Evolutionary conservation across 2,888 invertebrate species (phyloP).

Genomic region (Unio delphinus): DNA sequence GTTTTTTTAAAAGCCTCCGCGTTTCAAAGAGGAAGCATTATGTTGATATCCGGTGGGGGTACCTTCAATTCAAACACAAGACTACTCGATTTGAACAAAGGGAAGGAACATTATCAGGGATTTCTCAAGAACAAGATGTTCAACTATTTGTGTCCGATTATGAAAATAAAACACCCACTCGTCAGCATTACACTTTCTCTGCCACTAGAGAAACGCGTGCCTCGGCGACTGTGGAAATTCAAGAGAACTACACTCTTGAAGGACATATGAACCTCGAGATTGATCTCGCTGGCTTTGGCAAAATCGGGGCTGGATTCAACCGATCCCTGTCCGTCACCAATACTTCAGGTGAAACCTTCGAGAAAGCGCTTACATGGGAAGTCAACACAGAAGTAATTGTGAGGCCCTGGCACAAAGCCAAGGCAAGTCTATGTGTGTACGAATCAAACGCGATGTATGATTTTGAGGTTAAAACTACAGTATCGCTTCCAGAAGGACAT

Average conservation of each 20-base stretch:
- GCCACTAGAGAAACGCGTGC: conserved; percentile 33
- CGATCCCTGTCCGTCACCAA: conserved; percentile 36
- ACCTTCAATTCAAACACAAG: conserved; percentile 38
- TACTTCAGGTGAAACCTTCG: conserved; percentile 31
- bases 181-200: conserved; percentile 36
- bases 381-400: conserved; percentile 42
- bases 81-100: conserved; percentile 21
- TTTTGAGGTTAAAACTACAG: conserved; percentile 37
- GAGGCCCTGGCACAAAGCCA: conserved; percentile 25
- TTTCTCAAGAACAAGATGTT: conserved; percentile 18
- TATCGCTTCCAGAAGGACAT: conserved; percentile 28
- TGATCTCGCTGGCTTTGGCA: conserved; percentile 32
- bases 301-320: conserved; percentile 36
- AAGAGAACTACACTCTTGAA: conserved; percentile 41
- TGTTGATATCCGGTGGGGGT: conserved; percentile 45
- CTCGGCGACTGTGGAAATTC: conserved; percentile 34
- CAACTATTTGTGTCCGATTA: conserved; percentile 39
- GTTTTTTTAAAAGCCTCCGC: conserved; percentile 21
- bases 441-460: conserved; percentile 25
- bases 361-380: conserved; percentile 34
- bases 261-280: conserved; percentile 38
- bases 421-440: conserved; percentile 31
- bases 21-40: conserved; percentile 24
- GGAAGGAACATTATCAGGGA: conserved; percentile 3
- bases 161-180: conserved; percentile 33